Conservation (phyloP, 2,888 invertebrate species). For the Ornithoptera priamus region DNA sequence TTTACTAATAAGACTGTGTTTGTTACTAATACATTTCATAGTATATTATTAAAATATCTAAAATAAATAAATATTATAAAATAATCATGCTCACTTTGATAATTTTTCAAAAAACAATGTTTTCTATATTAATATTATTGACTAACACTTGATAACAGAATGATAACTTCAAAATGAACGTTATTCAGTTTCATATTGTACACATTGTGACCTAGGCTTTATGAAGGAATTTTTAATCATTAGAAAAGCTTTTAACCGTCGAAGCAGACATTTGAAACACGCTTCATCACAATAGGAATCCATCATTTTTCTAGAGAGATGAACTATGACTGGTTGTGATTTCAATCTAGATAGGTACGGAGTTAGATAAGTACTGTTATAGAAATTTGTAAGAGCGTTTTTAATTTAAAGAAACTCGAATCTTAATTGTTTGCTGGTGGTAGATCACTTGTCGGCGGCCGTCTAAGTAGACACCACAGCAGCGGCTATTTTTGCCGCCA, state of each 20-base stretch:
- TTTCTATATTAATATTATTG: no score
- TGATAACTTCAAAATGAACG: not conserved
- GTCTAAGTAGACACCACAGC: no score
- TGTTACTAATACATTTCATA: no score
- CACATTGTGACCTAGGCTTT: not conserved
- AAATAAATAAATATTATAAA: no score
- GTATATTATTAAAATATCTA: no score
- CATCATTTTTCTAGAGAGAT: not conserved
- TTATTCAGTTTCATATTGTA: not conserved
- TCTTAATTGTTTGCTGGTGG: not conserved
- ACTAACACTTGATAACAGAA: not conserved
- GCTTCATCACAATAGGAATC: conserved; percentile 14
- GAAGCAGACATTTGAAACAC: conserved; percentile 13
- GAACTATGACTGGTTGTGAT: conserved; percentile 9
- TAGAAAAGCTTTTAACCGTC: not conserved
- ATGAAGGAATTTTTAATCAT: not conserved
- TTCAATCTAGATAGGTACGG: conserved; percentile 8
- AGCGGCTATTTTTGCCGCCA: no score
- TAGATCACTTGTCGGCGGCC: not conserved
- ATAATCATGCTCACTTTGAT: no score
- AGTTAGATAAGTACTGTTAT: not conserved
- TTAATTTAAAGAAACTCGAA: not conserved
- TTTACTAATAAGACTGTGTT: no score
- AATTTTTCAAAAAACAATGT: no score
- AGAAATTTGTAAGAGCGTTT: not conserved